Evolutionary conservation across 2,888 invertebrate species (phyloP).

Genomic region (Anodontia alba): DNA sequence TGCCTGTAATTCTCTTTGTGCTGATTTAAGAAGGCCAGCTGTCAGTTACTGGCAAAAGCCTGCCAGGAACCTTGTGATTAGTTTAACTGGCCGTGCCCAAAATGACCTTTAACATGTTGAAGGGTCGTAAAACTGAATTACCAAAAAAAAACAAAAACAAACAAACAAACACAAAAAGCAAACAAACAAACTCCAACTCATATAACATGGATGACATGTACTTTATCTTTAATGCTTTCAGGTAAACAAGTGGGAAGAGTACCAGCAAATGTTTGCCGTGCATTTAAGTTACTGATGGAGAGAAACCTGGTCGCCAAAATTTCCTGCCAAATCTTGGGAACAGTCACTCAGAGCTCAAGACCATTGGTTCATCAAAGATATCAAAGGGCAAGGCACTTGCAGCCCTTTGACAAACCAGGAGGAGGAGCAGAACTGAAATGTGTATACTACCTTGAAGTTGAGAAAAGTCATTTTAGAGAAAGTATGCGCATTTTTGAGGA

Average conservation of each 20-base stretch:
- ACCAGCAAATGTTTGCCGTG: slow-evolving; percentile 32
- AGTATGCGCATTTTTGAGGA: background rate
- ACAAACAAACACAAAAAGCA: no score
- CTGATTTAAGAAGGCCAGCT: no score
- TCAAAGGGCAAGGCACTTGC: background rate
- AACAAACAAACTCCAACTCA: no score
- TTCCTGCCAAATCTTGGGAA: background rate
- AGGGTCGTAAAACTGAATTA: no score
- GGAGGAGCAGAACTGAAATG: slow-evolving; percentile 1
- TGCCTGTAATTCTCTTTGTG: no score
- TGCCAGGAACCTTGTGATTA: no score
- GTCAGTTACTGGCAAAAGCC: no score
- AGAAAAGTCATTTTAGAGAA: background rate
- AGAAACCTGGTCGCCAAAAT: background rate
- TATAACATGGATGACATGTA: no score
- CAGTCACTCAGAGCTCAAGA: background rate
- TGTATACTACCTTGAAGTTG: background rate
- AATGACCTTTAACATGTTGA: no score
- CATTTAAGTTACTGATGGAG: slow-evolving; percentile 17
- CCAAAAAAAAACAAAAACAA: no score
- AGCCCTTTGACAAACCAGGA: background rate
- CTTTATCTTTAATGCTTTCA: background rate
- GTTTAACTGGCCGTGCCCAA: no score
- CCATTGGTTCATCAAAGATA: slow-evolving; percentile 1
- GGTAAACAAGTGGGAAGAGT: slow-evolving; percentile 34